phyloP scores from a whole-genome alignment of 2,888 invertebrate genomes.

The Eupithecia abbreviata region DNA sequence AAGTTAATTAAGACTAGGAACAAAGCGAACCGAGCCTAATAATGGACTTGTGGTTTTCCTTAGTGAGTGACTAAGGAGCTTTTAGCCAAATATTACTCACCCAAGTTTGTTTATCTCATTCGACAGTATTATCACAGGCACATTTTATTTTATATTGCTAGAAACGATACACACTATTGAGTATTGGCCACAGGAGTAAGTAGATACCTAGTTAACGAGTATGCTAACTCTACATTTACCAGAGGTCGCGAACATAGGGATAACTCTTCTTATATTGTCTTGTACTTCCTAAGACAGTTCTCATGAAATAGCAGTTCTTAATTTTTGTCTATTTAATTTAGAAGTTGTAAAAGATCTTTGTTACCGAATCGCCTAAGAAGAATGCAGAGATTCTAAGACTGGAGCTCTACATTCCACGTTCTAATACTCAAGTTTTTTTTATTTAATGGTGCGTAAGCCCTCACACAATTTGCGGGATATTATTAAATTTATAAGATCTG shows the following conservation, averaged over 20 bases:
- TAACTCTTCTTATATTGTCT: slow-evolving; percentile 7
- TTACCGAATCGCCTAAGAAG: not conserved
- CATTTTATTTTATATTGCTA: slow-evolving; percentile 14
- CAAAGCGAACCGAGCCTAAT: not conserved
- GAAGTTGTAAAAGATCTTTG: not conserved
- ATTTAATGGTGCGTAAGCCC: too few relatives aligned
- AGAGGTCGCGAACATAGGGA: slow-evolving; percentile 34
- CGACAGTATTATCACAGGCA: slow-evolving; percentile 12
- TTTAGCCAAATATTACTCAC: slow-evolving; percentile 26
- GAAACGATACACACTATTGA: slow-evolving; percentile 29
- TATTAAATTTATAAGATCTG: too few relatives aligned
- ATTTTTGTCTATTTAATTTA: not conserved
- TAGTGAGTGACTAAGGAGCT: not conserved
- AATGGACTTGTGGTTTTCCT: slow-evolving; percentile 8
- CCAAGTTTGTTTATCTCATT: slow-evolving; percentile 1
- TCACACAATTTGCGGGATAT: too few relatives aligned
- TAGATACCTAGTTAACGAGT: slow-evolving; percentile 24
- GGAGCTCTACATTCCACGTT: not conserved
- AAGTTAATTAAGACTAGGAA: not conserved
- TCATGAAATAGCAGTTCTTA: not conserved
- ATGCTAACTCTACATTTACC: slow-evolving; percentile 44
- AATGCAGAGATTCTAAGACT: not conserved
- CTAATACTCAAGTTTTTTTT: not conserved
- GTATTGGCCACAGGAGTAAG: slow-evolving; percentile 31
- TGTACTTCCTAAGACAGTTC: not conserved